phyloP scores from a whole-genome alignment of 2,888 invertebrate genomes.

The Entomobrya proxima region DNA sequence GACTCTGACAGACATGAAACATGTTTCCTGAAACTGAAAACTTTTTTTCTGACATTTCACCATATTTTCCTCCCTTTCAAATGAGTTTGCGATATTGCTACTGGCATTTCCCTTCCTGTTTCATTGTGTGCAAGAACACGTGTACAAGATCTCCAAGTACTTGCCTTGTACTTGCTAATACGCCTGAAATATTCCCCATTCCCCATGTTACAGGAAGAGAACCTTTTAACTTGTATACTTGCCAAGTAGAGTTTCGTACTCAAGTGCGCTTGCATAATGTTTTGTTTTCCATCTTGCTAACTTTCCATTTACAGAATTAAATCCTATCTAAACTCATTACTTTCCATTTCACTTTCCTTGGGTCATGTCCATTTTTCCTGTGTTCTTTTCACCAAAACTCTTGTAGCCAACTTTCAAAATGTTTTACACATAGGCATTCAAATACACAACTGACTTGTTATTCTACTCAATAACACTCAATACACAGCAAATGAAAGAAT shows the following conservation, averaged over 20 bases:
- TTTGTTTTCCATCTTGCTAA: background rate
- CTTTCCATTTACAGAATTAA: conserved; percentile 50
- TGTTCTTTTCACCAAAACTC: background rate
- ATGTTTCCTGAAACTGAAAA: background rate
- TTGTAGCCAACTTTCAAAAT: background rate
- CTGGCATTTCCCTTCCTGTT: conserved; percentile 9
- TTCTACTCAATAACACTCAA: background rate
- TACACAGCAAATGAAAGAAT: background rate
- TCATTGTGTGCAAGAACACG: background rate
- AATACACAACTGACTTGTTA: background rate
- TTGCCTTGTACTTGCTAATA: too few relatives aligned
- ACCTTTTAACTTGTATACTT: background rate
- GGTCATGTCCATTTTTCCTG: conserved; percentile 6
- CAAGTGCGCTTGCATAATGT: background rate
- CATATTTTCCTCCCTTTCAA: background rate
- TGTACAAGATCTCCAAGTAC: background rate
- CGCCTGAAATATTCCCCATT: too few relatives aligned
- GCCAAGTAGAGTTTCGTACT: background rate
- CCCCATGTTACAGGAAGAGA: too few relatives aligned
- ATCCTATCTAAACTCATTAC: conserved; percentile 44
- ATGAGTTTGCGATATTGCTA: background rate
- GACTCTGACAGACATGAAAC: background rate
- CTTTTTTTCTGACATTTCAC: background rate
- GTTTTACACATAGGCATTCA: background rate
- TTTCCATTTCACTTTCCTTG: conserved; percentile 51